Base-by-base conservation (phyloP, 2,113 vertebrate genomes). In the Pachypanchax playfairii region DNA sequence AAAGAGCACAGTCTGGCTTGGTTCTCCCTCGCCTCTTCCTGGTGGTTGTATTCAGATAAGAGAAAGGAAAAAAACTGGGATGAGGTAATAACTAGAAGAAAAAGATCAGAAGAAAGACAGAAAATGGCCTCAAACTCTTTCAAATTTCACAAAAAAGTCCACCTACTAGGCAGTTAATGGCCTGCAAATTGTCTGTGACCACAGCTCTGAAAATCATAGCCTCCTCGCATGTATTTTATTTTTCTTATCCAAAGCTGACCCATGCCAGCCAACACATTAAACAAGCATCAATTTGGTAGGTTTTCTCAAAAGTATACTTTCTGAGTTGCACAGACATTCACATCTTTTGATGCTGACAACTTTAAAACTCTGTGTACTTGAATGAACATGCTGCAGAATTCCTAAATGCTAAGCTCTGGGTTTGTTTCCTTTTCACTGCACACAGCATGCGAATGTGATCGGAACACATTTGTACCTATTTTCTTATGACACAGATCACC, bases 381-480 rank as follows among this genome's bases (percentile, higher is more conserved):
- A 70, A 53, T 24, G 43, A 17, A 47, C n/a, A n/a, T n/a, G n/a
- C 57, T 22, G 15, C 4, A 39, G 57, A 52, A 70, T 47, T 51
- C 59, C 54, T 26, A 29, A 42, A 82, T 60, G 80, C 67, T 28
- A n/a, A 65, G 62, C 63, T 72, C 49, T 17, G 15, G 70, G 60
- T 54, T 63, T 78, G 60, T 70, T 73, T 77, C 51, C 54, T 68
- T n/a, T 57, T 49, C n/a, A 54, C 44, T 12, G 44, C 55, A 48
- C 48, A 57, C 15, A 48, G 63, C 41, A 52, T 38, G 67, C 50
- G 73, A 70, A 83, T 83, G 70, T 65, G 70, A 82, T 83, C 70
- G 65, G 70, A 69, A 75, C 65, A 74, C 60, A 77, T 86, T 83
- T 77, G 70, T 65, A 79, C 80, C 63, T 67, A 54, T 76, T 77